These are phyloP conservation scores for Amphipyra berbera DNA, from an alignment of 2,888 invertebrate genomes.

Conservation along the genomic window DNA sequence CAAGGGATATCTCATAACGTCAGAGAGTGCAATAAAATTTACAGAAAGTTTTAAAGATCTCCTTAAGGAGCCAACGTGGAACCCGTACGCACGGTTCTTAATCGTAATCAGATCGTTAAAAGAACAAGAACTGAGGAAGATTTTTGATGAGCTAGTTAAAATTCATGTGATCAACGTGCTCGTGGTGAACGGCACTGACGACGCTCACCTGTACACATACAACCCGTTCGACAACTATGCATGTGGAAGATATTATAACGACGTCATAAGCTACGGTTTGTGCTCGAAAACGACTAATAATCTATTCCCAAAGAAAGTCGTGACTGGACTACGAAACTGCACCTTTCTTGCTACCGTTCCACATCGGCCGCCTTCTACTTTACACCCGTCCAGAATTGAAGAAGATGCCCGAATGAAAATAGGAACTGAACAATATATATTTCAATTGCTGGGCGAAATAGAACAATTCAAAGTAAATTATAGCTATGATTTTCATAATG, in stretches of 20 bases:
- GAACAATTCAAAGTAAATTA: conserved; percentile 45
- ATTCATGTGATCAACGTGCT: conserved; percentile 65
- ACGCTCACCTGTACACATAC: conserved; percentile 70
- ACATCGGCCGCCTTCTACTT: conserved; percentile 41
- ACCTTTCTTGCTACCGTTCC: conserved; percentile 62
- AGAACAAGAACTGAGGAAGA: conserved; percentile 37
- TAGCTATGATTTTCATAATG: conserved; percentile 16
- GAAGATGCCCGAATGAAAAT: conserved; percentile 7
- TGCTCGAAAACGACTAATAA: conserved; percentile 58
- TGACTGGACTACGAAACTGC: conserved; percentile 70
- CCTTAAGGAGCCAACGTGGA: conserved; percentile 64
- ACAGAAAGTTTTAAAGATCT: conserved; percentile 51
- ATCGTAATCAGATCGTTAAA: conserved; percentile 61
- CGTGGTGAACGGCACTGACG: conserved; percentile 62
- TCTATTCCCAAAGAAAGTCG: conserved; percentile 65
- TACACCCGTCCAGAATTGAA: conserved; percentile 34
- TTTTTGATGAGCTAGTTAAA: conserved; percentile 68
- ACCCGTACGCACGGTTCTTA: conserved; percentile 65
- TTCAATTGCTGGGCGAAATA: conserved; percentile 39
- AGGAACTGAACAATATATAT: conserved; percentile 48
- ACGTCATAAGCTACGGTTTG: conserved; percentile 67
- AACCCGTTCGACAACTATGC: conserved; percentile 75
- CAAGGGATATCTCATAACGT: conserved; percentile 63
- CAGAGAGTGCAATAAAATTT: conserved; percentile 51
- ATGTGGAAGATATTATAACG: conserved; percentile 72